A percentile compares a stretch with the other conserved stretches of the same genome.
These are phyloP conservation scores for Eucriotettix oculatus DNA, from an alignment of 2,888 invertebrate genomes.

Conservation along the genomic window DNA sequence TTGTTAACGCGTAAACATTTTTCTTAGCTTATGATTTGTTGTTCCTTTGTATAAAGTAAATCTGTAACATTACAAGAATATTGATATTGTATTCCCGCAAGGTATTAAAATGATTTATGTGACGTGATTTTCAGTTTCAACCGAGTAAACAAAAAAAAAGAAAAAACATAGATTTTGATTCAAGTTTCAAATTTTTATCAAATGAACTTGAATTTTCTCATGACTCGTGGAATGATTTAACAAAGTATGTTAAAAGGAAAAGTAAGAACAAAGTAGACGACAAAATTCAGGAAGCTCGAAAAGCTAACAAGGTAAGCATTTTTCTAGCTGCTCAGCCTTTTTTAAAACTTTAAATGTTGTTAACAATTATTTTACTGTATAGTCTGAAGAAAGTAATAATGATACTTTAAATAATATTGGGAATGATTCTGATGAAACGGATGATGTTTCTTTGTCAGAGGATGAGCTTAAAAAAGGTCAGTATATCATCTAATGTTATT, in stretches of 20 bases:
- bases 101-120: no score
- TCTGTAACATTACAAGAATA: no score
- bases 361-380: neutral
- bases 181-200: conserved; percentile 65
- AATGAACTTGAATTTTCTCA: conserved; percentile 63
- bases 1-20: no score
- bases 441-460: conserved; percentile 51
- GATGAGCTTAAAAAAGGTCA: conserved; percentile 49
- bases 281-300: conserved; percentile 49
- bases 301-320: conserved; percentile 29
- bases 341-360: neutral
- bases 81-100: no score
- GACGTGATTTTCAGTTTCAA: conserved; percentile 46
- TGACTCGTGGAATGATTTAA: conserved; percentile 65
- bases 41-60: no score
- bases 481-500: neutral
- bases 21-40: no score
- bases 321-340: no score
- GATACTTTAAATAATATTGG: conserved; percentile 21
- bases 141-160: conserved; percentile 60
- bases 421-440: conserved; percentile 24
- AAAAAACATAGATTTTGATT: conserved; percentile 57
- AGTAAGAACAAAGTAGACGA: conserved; percentile 69
- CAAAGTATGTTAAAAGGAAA: conserved; percentile 64
- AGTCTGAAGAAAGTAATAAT: conserved; percentile 24